Base-by-base conservation (phyloP, 2,113 vertebrate species). In the Thinocorus orbignyianus region DNA sequence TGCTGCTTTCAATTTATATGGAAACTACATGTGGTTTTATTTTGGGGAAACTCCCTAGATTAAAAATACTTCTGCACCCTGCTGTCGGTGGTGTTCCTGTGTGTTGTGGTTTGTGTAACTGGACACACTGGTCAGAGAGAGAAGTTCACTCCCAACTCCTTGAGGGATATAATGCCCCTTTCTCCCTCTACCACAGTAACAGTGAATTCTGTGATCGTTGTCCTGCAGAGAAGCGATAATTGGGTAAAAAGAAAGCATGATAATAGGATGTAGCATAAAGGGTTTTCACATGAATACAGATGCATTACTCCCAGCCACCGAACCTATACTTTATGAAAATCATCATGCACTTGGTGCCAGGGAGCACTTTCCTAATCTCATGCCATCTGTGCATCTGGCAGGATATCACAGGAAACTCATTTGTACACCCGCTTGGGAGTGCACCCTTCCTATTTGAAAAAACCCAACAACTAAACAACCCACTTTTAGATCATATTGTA, bases 301-400 rank as follows among this genome's bases (percentile, higher is more conserved):
- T 80, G 78, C 55, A 55, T 93, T 93, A 44, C 58, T 94, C 54
- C 78, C 66, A 86, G 62, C 52, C 52, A 33, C 44, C 69, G 73
- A 94, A 91, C 44, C 62, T 94, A 33, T 58, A 51, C 49, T 93
- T 94, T 11, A 69, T 92, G 81, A 70, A 94, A 96, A 85, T 85
- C 37, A 54, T 80, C 58, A 25, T 33, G 78, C 61, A 35, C 37
- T 89, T 86, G 46, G 86, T 85, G 46, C 62, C 70, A 95, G 94
- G 81, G 70, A 94, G 71, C 62, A 70, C 62, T 93, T 89, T 66
- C 54, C 61, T 86, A 60, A 61, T 90, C 77, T 91, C 54, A 17
- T 46, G 54, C 93, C 91, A 91, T 96, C 94, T 97, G 92, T 95
- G 92, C 78, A 73, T 77, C 84, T 94, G 91, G 89, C 90, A 96